Conservation (phyloP, 1,140 invertebrate genomes). For the Protaetia brevitarsis region DNA sequence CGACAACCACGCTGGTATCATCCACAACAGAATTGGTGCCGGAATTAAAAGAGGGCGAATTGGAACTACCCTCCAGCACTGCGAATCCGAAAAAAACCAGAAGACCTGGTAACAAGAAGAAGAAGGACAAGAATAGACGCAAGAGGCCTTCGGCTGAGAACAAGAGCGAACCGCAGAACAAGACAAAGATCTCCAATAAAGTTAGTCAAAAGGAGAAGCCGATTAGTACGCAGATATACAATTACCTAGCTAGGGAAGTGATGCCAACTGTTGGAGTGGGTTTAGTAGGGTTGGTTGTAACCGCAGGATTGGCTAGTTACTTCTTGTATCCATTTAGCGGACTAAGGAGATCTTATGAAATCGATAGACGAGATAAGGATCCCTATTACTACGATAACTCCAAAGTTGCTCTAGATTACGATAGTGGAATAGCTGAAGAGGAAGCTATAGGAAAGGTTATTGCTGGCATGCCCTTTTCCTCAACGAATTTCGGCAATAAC, state of each 20-base stretch:
- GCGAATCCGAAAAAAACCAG: conserved; percentile 47
- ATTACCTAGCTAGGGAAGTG: conserved; percentile 72
- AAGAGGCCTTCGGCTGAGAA: conserved; percentile 52
- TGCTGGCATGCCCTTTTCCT: conserved; percentile 61
- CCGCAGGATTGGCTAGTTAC: conserved; percentile 69
- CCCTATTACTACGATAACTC: conserved; percentile 62
- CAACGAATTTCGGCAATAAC: conserved; percentile 9
- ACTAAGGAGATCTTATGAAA: conserved; percentile 64
- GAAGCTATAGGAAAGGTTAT: conserved; percentile 70
- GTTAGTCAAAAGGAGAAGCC: conserved; percentile 53
- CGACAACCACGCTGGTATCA: background rate
- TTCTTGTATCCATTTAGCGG: conserved; percentile 71
- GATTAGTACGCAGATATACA: conserved; percentile 71
- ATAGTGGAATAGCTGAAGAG: conserved; percentile 66
- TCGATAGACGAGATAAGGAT: conserved; percentile 59
- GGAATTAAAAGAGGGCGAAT: conserved; percentile 57
- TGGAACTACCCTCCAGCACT: conserved; percentile 51
- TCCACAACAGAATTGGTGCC: conserved; percentile 28
- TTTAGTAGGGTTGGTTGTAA: conserved; percentile 66
- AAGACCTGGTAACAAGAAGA: conserved; percentile 50
- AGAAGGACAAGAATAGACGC: conserved; percentile 61
- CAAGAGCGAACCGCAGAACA: conserved; percentile 50
- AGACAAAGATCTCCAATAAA: conserved; percentile 51
- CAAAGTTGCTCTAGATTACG: conserved; percentile 51
- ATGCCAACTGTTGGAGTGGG: conserved; percentile 76